Percentiles rank a stretch among this genome's conserved stretches.
These are phyloP conservation scores for Chloropsis cyanopogon DNA, from an alignment of 2,113 vertebrate species.

Conservation along the genomic window DNA sequence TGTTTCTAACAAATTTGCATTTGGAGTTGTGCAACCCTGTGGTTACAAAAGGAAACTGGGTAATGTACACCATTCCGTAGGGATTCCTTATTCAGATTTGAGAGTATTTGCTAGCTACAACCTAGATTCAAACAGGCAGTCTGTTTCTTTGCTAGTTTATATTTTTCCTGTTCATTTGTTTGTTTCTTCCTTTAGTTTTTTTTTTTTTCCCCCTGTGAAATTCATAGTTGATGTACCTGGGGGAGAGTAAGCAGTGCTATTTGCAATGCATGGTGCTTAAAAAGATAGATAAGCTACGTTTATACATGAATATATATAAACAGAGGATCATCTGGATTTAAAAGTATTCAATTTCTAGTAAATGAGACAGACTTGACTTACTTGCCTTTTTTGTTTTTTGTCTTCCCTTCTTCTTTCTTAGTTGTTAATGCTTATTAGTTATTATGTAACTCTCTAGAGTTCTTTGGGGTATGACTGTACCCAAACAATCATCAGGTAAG, in stretches of 20 bases:
- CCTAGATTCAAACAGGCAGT: not conserved
- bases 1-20: not conserved
- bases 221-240: not conserved
- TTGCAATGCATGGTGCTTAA: not conserved
- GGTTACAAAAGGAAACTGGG: not conserved
- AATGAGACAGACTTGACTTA: not conserved
- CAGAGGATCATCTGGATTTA: not conserved
- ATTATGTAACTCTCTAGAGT: not conserved
- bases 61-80: not conserved
- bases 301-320: not conserved
- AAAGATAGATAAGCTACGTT: not conserved
- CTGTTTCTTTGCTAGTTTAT: not conserved
- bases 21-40: not conserved
- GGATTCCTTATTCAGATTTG: not conserved
- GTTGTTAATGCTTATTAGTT: not conserved
- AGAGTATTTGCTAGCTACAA: not conserved
- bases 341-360: not conserved
- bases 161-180: rapidly evolving
- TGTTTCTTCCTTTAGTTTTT: not conserved
- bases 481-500: not conserved
- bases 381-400: not conserved
- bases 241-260: not conserved
- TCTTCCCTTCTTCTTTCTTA: not conserved
- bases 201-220: too few species aligned
- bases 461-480: not conserved